Base-by-base conservation (phyloP, 1,140 invertebrate species). In the Drosophila arawakana region DNA sequence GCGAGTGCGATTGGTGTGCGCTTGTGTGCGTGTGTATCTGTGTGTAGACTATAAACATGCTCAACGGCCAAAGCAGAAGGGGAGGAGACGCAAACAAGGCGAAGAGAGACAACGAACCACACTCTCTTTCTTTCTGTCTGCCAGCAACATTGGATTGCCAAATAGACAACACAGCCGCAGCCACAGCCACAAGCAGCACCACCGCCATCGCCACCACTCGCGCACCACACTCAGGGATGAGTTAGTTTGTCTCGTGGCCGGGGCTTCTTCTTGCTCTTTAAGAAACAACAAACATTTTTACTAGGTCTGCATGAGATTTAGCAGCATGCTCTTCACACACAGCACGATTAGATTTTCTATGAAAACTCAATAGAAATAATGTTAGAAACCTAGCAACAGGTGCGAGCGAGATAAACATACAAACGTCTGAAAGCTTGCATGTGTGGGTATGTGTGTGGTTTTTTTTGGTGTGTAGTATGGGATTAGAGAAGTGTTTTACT, bases 211-310 rank as follows among this genome's bases (percentile, higher is more conserved):
- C 34, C 47, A 43, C 55, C 8, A 43, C 35, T 15, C 41, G 58
- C 21, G 18, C 58, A 57, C 52, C 43, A 41, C 15, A 15, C n/a
- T 2, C 37, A 58, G 44, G 30, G 30, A 30, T 47, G 50, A 30
- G 54, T 13, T 55, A 44, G 58, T 34, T 55, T 57, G 47, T 7
- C 58, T 69, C 41, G 54, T 39, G 62, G 62, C 58, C 61, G 85
- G 85, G 80, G 81, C 85, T 89, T 89, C 84, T 89, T 89, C 84
- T 90, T 90, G 79, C 79, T 90, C 86, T 90, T 90, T 90, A 90
- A 90, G 81, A 90, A 82, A 85, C 88, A 91, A 90, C 86, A 90
- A 90, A 90, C 86, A 90, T 90, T 91, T 91, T 75, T 90, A 90
- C 86, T 88, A 90, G 86, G 86, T 88, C 72, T 82, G 69, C 86